Evolutionary conservation across 2,797 vertebrate genomes (phyloP).

Genomic region (Anisognathus igniventris): DNA sequence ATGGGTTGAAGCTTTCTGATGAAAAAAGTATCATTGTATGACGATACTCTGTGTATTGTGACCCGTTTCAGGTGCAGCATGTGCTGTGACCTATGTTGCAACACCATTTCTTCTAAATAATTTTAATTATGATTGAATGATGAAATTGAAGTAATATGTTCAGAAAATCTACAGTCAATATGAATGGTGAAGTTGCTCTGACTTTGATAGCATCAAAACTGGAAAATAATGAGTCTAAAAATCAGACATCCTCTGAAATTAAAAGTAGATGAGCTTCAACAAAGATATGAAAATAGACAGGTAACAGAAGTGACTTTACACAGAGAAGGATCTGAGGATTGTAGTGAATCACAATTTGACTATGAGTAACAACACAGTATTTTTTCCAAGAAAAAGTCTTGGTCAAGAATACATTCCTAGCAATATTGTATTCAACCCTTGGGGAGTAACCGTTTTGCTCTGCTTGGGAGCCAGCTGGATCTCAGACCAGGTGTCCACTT

Average conservation of each 20-base stretch:
- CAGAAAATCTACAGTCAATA: background rate
- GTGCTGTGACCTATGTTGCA: background rate
- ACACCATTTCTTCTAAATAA: background rate
- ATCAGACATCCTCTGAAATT: background rate
- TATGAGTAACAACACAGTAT: background rate
- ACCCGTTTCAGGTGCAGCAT: background rate
- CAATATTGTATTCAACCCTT: background rate
- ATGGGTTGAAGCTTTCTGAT: background rate
- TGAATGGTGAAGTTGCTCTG: background rate
- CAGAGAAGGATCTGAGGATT: background rate
- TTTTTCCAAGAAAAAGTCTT: background rate
- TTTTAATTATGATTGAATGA: background rate
- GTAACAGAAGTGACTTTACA: background rate
- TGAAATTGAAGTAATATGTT: background rate
- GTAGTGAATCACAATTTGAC: background rate
- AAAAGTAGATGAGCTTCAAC: background rate
- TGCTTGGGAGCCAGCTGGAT: background rate
- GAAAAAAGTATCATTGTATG: background rate
- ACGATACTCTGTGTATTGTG: background rate
- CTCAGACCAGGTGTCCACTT: background rate
- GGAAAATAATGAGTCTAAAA: background rate
- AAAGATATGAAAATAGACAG: background rate
- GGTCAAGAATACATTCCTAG: background rate
- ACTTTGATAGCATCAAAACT: background rate
- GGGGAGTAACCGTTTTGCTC: background rate